These are phyloP conservation scores for Brachymystax lenok DNA, from an alignment of 2,797 vertebrate species.

Conservation along the genomic window DNA sequence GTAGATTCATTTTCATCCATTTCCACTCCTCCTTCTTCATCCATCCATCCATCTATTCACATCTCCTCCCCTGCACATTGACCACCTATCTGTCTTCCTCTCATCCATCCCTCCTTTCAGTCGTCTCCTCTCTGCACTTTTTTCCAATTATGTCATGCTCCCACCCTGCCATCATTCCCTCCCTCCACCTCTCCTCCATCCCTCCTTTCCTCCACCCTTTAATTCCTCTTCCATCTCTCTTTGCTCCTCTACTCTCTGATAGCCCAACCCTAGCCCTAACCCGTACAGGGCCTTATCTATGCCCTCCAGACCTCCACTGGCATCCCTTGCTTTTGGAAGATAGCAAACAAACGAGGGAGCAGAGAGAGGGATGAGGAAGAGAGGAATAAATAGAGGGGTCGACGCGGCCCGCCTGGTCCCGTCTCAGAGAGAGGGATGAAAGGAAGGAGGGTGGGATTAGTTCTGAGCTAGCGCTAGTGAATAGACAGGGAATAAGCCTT, in stretches of 20 bases:
- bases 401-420: constrained; percentile 45
- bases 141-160: constrained; percentile 1
- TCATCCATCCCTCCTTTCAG: neutral
- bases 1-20: no score
- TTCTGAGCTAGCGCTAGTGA: constrained; percentile 67
- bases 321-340: constrained; percentile 50
- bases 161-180: constrained; percentile 25
- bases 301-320: constrained; percentile 63
- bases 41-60: no score
- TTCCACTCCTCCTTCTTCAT: no score
- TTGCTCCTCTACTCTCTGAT: neutral
- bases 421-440: constrained; percentile 16
- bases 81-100: neutral
- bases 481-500: constrained; percentile 62
- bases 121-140: neutral
- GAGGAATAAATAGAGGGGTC: constrained; percentile 55
- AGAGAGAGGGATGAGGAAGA: constrained; percentile 11
- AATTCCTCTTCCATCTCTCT: neutral
- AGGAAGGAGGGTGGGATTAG: constrained; percentile 39
- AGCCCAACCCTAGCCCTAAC: constrained; percentile 1
- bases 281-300: constrained; percentile 56
- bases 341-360: neutral
- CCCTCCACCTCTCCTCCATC: constrained; percentile 21
- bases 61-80: no score
- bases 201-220: neutral